These are phyloP conservation scores for Leptarthrus brevirostris DNA, from an alignment of 2,888 invertebrate genomes.

Conservation along the genomic window DNA sequence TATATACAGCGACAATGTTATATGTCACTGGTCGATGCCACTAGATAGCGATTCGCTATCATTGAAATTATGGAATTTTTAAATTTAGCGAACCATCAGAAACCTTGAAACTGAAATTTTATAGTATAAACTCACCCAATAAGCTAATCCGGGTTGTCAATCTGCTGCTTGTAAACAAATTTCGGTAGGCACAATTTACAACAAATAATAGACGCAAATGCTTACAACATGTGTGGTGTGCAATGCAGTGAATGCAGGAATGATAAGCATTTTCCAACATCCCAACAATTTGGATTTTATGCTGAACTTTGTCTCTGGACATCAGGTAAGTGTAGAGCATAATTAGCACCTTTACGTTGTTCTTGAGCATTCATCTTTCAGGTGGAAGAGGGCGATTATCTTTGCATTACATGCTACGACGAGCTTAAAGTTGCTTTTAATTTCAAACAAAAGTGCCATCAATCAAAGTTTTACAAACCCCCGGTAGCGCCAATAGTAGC, in stretches of 20 bases:
- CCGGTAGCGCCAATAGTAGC: background rate
- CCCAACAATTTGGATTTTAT: conserved; percentile 46
- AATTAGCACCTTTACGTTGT: too few relatives aligned
- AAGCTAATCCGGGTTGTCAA: too few relatives aligned
- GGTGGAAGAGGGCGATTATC: conserved; percentile 49
- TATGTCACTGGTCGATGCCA: too few relatives aligned
- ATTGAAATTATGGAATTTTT: too few relatives aligned
- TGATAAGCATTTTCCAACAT: conserved; percentile 46
- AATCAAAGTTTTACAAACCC: conserved; percentile 47
- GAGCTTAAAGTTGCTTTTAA: conserved; percentile 53
- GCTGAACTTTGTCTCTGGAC: conserved; percentile 23
- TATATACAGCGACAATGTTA: too few relatives aligned
- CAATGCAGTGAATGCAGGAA: conserved; percentile 38
- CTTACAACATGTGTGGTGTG: conserved; percentile 49
- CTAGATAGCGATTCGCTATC: too few relatives aligned
- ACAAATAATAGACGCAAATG: conserved; percentile 19
- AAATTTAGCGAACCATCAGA: too few relatives aligned
- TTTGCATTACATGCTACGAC: conserved; percentile 53
- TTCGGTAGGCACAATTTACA: too few relatives aligned
- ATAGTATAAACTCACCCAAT: too few relatives aligned
- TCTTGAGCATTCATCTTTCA: conserved; percentile 33
- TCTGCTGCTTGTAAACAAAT: too few relatives aligned
- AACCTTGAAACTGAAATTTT: too few relatives aligned
- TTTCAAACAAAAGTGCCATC: conserved; percentile 53
- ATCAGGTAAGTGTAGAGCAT: conserved; percentile 39